A percentile compares a stretch with the other conserved stretches of the same genome.
These are phyloP conservation scores for Callipepla squamata DNA, from an alignment of 2,113 vertebrate genomes.

Conservation along the genomic window DNA sequence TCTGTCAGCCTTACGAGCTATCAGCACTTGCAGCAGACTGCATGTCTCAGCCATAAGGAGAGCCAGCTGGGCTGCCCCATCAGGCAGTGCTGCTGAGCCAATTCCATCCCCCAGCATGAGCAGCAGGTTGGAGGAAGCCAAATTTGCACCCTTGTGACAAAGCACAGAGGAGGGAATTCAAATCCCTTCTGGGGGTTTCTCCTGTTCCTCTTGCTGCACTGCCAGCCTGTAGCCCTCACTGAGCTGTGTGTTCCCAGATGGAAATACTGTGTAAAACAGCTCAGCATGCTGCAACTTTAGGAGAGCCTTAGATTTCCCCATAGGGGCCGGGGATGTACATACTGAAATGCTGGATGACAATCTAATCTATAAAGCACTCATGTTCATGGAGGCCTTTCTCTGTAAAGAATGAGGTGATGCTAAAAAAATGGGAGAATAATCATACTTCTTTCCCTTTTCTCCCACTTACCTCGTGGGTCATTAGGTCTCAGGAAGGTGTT, in stretches of 20 bases:
- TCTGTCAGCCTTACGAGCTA: neutral
- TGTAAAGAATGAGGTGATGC: conserved; percentile 25
- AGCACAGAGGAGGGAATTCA: neutral
- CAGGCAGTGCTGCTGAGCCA: conserved; percentile 14
- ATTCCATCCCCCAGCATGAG: neutral
- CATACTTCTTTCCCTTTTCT: conserved; percentile 27
- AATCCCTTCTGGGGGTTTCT: neutral
- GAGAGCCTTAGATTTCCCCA: neutral
- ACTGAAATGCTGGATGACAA: neutral
- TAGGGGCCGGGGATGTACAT: neutral
- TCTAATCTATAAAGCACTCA: conserved; percentile 41
- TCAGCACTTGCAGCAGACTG: conserved; percentile 9
- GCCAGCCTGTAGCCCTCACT: neutral
- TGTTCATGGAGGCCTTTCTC: conserved; percentile 11
- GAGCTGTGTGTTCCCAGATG: neutral
- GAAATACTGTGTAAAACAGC: neutral
- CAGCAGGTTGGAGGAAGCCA: neutral
- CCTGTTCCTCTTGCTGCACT: neutral
- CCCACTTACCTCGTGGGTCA: conserved; percentile 16
- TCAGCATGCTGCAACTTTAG: neutral
- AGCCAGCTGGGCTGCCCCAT: conserved; percentile 35
- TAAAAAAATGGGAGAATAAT: conserved; percentile 58
- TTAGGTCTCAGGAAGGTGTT: conserved; percentile 57
- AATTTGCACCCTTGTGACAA: neutral
- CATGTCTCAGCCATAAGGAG: neutral